Evolutionary conservation across 2,888 invertebrate species (phyloP).

Genomic region (Amphipoea lucens): DNA sequence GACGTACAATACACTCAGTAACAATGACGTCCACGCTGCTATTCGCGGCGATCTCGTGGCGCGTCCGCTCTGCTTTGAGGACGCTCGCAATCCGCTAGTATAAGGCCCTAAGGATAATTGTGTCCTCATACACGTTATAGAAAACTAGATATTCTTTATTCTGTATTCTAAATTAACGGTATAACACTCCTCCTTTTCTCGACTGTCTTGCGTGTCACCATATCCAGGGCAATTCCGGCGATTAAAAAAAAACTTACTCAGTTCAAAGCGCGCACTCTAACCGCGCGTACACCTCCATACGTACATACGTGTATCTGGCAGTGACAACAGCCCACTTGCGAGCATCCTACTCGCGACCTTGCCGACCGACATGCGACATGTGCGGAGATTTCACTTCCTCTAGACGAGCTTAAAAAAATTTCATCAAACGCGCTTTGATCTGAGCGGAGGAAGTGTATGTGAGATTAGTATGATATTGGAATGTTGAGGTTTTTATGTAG

Average conservation of each 20-base stretch:
- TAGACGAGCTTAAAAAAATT: conserved; percentile 68
- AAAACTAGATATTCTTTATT: background rate
- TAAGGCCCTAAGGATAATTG: background rate
- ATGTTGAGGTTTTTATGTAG: background rate
- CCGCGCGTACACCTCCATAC: conserved; percentile 58
- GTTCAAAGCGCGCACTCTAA: conserved; percentile 56
- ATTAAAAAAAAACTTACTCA: background rate
- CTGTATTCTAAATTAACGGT: background rate
- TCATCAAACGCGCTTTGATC: conserved; percentile 65
- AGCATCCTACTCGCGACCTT: conserved; percentile 89
- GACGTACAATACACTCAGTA: too few species aligned
- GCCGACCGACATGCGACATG: conserved; percentile 84
- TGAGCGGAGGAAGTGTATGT: conserved; percentile 46
- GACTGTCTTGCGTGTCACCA: background rate
- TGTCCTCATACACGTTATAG: background rate
- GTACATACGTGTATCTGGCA: conserved; percentile 63
- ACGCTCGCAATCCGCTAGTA: too few species aligned
- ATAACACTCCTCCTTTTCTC: background rate
- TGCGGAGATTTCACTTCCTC: conserved; percentile 87
- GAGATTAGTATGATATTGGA: conserved; percentile 15
- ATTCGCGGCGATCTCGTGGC: too few species aligned
- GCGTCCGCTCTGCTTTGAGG: too few species aligned
- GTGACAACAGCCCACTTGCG: conserved; percentile 84
- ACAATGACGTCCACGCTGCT: too few species aligned
- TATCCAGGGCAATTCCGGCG: background rate